Conservation (phyloP, 2,888 invertebrate genomes). For the Zootermopsis nevadensis region DNA sequence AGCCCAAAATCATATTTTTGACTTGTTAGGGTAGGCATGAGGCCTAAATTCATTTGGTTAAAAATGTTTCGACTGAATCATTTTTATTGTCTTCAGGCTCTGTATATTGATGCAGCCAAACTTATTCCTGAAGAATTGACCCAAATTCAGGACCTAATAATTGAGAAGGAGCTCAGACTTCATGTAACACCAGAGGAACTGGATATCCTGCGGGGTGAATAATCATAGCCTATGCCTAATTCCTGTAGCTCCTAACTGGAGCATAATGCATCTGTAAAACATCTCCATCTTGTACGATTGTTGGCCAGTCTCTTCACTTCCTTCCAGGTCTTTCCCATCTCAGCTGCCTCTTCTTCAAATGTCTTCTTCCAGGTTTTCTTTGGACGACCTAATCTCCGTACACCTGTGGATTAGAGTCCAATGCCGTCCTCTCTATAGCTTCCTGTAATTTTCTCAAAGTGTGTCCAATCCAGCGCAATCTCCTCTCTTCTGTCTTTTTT, state of each 20-base stretch:
- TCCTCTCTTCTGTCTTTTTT: too few species aligned
- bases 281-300: not conserved
- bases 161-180: conserved; percentile 78
- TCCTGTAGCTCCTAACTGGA: not conserved
- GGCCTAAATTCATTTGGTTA: too few species aligned
- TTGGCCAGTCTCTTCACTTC: not conserved
- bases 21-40: too few species aligned
- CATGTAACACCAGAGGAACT: conserved; percentile 83
- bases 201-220: conserved; percentile 67
- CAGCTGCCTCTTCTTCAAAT: not conserved
- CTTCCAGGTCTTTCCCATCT: not conserved
- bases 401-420: too few species aligned
- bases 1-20: too few species aligned
- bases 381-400: too few species aligned
- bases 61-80: too few species aligned
- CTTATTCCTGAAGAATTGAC: conserved; percentile 72
- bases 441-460: too few species aligned
- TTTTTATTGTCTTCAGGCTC: conserved; percentile 59
- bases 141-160: conserved; percentile 79
- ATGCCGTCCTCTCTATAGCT: too few species aligned
- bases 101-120: conserved; percentile 75
- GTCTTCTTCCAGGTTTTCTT: too few species aligned
- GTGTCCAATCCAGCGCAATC: too few species aligned
- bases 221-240: not conserved
- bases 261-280: not conserved